Evolutionary conservation across 2,888 invertebrate species (phyloP).

Genomic region (Drosophila silvestris): DNA sequence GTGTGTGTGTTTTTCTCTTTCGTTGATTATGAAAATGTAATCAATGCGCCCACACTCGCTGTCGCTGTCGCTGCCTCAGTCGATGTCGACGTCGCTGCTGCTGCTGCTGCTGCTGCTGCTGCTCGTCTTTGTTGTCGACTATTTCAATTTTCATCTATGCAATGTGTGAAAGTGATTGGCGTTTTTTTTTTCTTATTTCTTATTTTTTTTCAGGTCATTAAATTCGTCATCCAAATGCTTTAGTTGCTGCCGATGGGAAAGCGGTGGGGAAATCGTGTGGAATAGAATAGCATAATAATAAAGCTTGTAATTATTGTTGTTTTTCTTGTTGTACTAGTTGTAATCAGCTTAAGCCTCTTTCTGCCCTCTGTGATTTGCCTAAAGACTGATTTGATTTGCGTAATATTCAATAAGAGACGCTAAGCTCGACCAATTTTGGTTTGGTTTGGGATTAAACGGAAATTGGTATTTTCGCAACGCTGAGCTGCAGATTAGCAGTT

Average conservation of each 20-base stretch:
- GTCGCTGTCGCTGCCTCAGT: slow-evolving; percentile 29
- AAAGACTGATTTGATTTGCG: slow-evolving; percentile 52
- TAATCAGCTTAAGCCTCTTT: slow-evolving; percentile 41
- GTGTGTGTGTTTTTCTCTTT: slow-evolving; percentile 19
- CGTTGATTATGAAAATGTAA: slow-evolving; percentile 77
- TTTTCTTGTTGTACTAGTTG: slow-evolving; percentile 3
- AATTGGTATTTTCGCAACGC: slow-evolving; percentile 26
- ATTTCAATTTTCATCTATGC: slow-evolving; percentile 74
- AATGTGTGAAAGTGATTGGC: slow-evolving; percentile 76
- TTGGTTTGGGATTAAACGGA: slow-evolving; percentile 11
- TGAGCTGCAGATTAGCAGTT: slow-evolving; percentile 4
- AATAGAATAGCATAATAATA: slow-evolving; percentile 5
- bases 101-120: slow-evolving; percentile 30
- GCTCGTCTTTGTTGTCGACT: slow-evolving; percentile 60
- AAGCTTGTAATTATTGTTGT: slow-evolving; percentile 17
- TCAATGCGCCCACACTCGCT: slow-evolving; percentile 66
- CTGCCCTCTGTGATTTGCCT: slow-evolving; percentile 32
- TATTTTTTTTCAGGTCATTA: slow-evolving; percentile 69
- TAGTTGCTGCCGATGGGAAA: slow-evolving; percentile 18
- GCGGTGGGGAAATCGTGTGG: slow-evolving; percentile 8
- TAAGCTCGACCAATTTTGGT: slow-evolving; percentile 2
- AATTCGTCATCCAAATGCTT: slow-evolving; percentile 70
- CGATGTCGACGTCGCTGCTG: slow-evolving; percentile 27
- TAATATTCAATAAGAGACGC: slow-evolving; percentile 43
- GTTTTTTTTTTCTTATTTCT: slow-evolving; percentile 50